These are phyloP conservation scores for Alentia gelatinosa DNA, from an alignment of 2,888 invertebrate genomes.

Conservation along the genomic window DNA sequence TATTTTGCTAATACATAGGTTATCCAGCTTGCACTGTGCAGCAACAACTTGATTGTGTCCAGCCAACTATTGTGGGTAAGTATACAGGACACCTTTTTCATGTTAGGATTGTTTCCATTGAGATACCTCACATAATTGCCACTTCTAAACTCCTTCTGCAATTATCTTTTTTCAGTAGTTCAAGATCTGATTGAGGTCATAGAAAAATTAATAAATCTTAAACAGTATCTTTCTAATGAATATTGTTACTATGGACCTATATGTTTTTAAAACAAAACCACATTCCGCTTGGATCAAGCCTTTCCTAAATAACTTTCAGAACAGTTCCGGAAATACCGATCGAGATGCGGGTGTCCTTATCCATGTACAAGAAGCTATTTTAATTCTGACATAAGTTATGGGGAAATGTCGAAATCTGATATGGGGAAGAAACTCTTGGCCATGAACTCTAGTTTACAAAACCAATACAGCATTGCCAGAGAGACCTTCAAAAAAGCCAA, in stretches of 20 bases:
- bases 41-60: constrained; percentile 1
- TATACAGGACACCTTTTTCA: no score
- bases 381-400: constrained; percentile 35
- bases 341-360: constrained; percentile 12
- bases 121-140: background rate
- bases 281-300: background rate
- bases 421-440: background rate
- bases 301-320: background rate
- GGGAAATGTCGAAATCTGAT: constrained; percentile 49
- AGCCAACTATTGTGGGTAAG: background rate
- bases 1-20: background rate
- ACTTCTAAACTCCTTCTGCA: background rate
- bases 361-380: background rate
- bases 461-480: background rate
- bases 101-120: no score
- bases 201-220: background rate
- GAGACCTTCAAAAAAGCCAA: background rate
- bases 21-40: background rate
- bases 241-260: background rate
- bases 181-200: background rate
- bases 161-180: background rate
- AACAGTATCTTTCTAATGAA: background rate
- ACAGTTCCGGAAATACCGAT: background rate
- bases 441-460: background rate
- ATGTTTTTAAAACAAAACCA: background rate